Base-by-base conservation (phyloP, 2,113 vertebrate species). In the Setophaga coronata region DNA sequence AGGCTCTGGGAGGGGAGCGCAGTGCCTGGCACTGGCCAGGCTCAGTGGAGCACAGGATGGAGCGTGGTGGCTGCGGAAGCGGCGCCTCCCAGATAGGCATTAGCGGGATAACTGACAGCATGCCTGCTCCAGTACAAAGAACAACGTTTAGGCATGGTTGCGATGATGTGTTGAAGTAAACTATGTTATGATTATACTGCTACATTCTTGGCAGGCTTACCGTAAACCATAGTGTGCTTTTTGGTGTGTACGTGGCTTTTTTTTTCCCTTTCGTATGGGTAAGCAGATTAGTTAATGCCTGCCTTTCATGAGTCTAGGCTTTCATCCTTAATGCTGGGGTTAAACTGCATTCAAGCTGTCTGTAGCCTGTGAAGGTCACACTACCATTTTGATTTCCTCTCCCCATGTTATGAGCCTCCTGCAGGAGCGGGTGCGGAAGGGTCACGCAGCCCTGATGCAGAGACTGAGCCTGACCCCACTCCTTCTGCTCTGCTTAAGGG, bases 321-420 rank as follows among this genome's bases (percentile, higher is more conserved):
- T 97, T 97, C 82, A 87, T 97, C 87, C 88, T 90, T 95, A 85
- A 89, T 83, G 77, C 74, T 47, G 26, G 58, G 86, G 90, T 93
- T 97, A 95, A 96, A 93, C 73, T 80, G 64, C 50, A 87, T 84
- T 51, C 69, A 70, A 73, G 78, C 82, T 79, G 78, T 53, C 89
- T 95, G 2, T 69, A 83, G 83, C 66, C 78, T 87, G 40, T 76
- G 94, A 97, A 97, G 93, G 94, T 95, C 93, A 95, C 58, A 3
- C 77, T 83, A 91, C 95, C 81, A 47, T 95, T 97, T 96, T 96
- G 72, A 92, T 96, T 97, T 95, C 92, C 43, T 91, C 28, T 53
- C 67, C 25, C 26, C 5, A 13, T 10, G 1, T 84, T 56, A 8
- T 0, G 28, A 84, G 79, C n/a, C 25, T 73, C 50, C 67, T 76